Conservation (phyloP, 2,113 vertebrate genomes). For the Pagrus major region DNA sequence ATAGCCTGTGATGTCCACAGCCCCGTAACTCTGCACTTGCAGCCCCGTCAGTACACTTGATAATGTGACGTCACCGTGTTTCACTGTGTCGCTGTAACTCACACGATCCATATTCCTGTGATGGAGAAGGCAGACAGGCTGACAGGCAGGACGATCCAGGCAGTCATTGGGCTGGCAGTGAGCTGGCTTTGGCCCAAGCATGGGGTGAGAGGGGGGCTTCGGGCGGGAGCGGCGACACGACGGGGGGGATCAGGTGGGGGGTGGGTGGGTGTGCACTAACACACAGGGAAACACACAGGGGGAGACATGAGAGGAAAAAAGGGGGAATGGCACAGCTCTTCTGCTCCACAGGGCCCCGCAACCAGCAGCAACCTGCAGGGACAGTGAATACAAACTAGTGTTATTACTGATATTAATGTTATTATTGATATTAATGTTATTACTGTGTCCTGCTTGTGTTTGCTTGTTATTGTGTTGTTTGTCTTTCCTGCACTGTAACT, state of each 20-base stretch:
- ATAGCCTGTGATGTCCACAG: background rate
- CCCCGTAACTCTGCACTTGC: background rate
- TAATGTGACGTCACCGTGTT: background rate
- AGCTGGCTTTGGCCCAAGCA: conserved; percentile 84
- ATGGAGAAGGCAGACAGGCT: conserved; percentile 95
- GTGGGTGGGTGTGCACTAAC: conserved; percentile 69
- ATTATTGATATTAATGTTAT: no score
- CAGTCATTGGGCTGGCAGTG: conserved; percentile 92
- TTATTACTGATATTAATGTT: no score
- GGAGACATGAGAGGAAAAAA: conserved; percentile 78
- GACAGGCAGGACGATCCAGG: conserved; percentile 95
- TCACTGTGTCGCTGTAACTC: conserved; percentile 72
- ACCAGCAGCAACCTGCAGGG: conserved; percentile 68
- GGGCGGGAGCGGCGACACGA: conserved; percentile 63
- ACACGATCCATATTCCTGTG: conserved; percentile 97
- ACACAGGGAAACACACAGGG: conserved; percentile 74
- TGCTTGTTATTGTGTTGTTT: no score
- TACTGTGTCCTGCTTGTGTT: no score
- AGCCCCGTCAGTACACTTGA: background rate
- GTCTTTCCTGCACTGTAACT: no score
- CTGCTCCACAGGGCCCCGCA: conserved; percentile 71
- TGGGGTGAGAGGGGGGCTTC: conserved; percentile 80
- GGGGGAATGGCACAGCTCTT: conserved; percentile 69
- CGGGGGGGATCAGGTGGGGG: conserved; percentile 56
- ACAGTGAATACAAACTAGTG: no score